Evolutionary conservation across 1,140 invertebrate species (phyloP), one percentile per base, ranked within the genome.

Genomic region (Agraylea sexmaculata): DNA sequence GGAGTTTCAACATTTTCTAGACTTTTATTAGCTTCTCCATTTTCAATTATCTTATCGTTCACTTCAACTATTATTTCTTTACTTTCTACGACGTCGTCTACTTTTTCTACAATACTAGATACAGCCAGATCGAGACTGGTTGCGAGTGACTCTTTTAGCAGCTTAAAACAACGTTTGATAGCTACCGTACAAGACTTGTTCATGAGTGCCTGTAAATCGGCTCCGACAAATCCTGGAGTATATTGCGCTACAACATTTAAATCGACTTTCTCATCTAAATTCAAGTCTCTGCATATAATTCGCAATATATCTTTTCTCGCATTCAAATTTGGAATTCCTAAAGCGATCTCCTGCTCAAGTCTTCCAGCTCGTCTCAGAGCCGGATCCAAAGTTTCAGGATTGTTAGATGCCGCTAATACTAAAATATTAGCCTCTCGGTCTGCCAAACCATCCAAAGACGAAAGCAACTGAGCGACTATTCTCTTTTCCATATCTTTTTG

Each of bases 221-320:
- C 91, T 15, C 91, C 94, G 22, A 97, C 92, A 72, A 83, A 98
- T n/a, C 94, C 94, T 6, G 94, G 94, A 21, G 90, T 95, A 16
- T 81, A 64, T 50, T 79, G 74, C 18, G 90, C 87, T 31, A 98
- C 63, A 22, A 66, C 60, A 43, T 73, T 58, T 46, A 80, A 76
- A 56, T 84, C 75, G 49, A 93, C 72, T 51, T 78, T 73, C 16
- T 72, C 51, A 37, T 72, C 64, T 5, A 96, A 56, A 39, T 74
- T 73, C 31, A 94, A 58, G 18, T 74, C 73, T 73, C 52, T 87
- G 63, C 64, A 73, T 38, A 73, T 59, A 20, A 90, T 77, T 52
- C 70, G 61, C n/a, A 90, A 54, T 39, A 90, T 90, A 42, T 80
- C 71, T 42, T 69, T 64, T 45, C 91, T 70, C 23, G 87, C 78